Evolutionary conservation across 2,888 invertebrate species (phyloP), one percentile per base, ranked within the genome.

Genomic region (Drosophila leonis): DNA sequence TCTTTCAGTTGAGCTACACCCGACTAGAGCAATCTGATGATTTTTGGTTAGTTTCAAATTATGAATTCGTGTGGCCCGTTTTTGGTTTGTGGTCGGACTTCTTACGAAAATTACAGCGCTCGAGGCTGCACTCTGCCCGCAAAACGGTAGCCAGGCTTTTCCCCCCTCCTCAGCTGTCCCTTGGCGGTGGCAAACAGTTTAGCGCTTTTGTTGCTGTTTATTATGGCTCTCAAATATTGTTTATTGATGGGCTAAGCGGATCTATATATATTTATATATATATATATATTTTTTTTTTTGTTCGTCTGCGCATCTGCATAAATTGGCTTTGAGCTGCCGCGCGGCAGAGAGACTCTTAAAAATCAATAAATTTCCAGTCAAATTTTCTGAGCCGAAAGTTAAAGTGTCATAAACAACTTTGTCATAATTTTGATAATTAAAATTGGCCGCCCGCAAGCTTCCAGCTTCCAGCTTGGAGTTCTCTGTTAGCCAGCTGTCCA

Each of bases 361-460:
- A 88, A 88, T 81, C 90, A 90, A 88, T 88, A 88, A 90, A 90
- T 87, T 88, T 65, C 55, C 72, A 75, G 65, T 64, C 80, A 81
- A 82, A 78, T 76, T 87, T 86, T 66, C 46, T 49, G 66, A 75
- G 72, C 71, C 74, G 49, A 64, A 69, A 72, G 89, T 89, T 87
- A 80, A 87, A 87, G 78, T 79, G 85, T 80, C 86, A 75, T 87
- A 89, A 83, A 83, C 90, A 87, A 90, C 90, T 84, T 88, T 89
- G 89, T 90, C 90, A 90, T 88, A 88, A 90, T 89, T 90, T 90
- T 86, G 88, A 73, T 90, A 90, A 90, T 87, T 90, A 90, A 88
- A 90, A 83, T 75, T 89, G 77, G 77, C 85, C 79, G 88, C 80
- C 85, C 80, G 82, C 70, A 70, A 79, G 74, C 80, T 54, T 27